Base-by-base conservation (phyloP, 2,888 invertebrate species). In the Xylophagus ater region DNA sequence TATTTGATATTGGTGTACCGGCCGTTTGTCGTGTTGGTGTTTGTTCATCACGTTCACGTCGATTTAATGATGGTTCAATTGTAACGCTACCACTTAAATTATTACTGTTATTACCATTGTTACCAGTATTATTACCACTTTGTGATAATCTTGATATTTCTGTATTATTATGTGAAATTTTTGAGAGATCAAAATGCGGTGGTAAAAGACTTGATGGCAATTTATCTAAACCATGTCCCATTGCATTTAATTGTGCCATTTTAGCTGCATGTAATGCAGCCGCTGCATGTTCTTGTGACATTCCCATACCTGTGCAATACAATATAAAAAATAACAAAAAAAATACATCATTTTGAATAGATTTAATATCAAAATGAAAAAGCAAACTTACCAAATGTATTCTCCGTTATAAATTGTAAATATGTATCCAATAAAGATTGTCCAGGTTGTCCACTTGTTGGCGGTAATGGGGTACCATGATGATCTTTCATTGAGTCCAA, bases 381-480 rank as follows among this genome's bases (percentile, higher is more conserved):
- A 40, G 15, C n/a, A 26, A 26, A 55, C 67, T 71, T 58, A 67
- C 81, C 74, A 44, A 78, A 76, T 35, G 82, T 78, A 56, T 83
- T 87, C 59, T 88, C 87, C 3, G 85, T 83, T 54, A 89, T 86
- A 54, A 86, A 80, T 60, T 89, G 88, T 44, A 89, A 71, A 59
- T 89, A 89, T 10, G 88, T 88, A 61, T 89, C 88, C 44, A 89
- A 66, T 40, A 89, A 73, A 3, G 86, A 83, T 4, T 83, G 83
- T 30, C 82, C 76, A 36, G 81, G 74, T 44, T 77, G 75, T 2
- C 40, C 56, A 48, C 53, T 56, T 9, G 77, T 78, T 24, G 78
- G 78, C 56, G 80, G 72, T 43, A 82, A 79, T 46, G 78, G 78
- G 50, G 73, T 77, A 15, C 65, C 62, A 34, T 69, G 69, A 47